Evolutionary conservation across 2,797 vertebrate species (phyloP), one percentile per base, ranked within the genome.

Genomic region (Neosilurus mollespiculum): DNA sequence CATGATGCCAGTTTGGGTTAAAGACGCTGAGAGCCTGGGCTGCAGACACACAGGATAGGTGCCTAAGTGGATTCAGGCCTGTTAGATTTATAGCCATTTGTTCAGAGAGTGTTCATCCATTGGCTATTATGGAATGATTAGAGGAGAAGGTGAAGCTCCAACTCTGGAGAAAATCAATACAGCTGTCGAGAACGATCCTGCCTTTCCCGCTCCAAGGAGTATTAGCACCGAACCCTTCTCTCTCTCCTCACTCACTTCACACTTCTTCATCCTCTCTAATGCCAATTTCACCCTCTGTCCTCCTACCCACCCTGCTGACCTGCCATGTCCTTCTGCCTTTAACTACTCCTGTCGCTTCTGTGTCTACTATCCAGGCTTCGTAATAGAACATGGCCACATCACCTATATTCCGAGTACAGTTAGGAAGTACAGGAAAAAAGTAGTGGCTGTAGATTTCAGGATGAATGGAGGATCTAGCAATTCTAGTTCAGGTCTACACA

Each of bases 81-180:
- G 94, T 94, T 93, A 97, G 98, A 99, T 99, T 99, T 98, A 99
- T 98, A 96, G 96, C 96, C 93, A 96, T 96, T 96, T 96, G 94
- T 97, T 97, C 96, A 92, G 92, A 97, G 96, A 97, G 95, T 97
- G 97, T 99, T 98, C 98, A 99, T 99, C 97, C 97, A 98, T 97
- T 97, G 97, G 97, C 97, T 97, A 99, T 99, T 99, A 99, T 96
- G 95, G 96, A 96, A 99, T 99, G 97, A 99, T 99, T 98, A 99
- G 97, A 97, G 97, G 96, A 97, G 97, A 99, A 99, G 98, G 97
- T 99, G 97, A 99, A 97, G 97, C 97, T 98, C 96, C 96, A 97
- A 98, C 97, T 98, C 98, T 96, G 95, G 95, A 91, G 94, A 97
- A 99, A 99, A 99, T 99, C 98, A 98, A 99, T 99, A 99, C 91